Conservation (phyloP, 1,140 invertebrate genomes). For the Aphelinus certus region DNA sequence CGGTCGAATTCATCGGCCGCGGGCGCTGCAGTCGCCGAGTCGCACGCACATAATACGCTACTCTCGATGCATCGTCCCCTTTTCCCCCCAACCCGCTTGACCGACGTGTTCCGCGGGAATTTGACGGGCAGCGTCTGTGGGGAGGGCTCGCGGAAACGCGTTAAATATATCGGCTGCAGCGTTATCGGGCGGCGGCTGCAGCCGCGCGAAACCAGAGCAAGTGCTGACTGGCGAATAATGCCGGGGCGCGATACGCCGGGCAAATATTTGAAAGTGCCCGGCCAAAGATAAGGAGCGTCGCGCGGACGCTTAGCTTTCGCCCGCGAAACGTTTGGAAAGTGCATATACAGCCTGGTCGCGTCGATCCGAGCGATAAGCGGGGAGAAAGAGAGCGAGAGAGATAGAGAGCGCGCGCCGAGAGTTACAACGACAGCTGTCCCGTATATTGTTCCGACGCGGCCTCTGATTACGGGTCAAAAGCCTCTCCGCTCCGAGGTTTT, state of each 20-base stretch:
- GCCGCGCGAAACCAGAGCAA: too few relatives aligned
- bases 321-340: background rate
- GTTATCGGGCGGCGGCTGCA: background rate
- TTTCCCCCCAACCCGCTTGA: too few relatives aligned
- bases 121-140: background rate
- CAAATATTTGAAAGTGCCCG: conserved; percentile 24
- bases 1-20: conserved; percentile 13
- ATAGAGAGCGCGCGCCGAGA: too few relatives aligned
- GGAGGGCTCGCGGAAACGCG: conserved; percentile 8
- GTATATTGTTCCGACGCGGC: conserved; percentile 49
- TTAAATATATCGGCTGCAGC: conserved; percentile 10
- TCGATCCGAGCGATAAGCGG: too few relatives aligned
- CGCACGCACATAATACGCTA: background rate
- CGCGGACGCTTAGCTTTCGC: too few relatives aligned
- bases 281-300: background rate
- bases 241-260: background rate
- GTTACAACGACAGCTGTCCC: conserved; percentile 50
- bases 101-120: background rate
- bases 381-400: conserved; percentile 33
- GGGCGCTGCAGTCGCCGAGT: conserved; percentile 1
- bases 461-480: conserved; percentile 54
- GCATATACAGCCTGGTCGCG: too few relatives aligned
- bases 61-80: background rate
- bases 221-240: too few relatives aligned
- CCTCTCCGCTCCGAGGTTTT: conserved; percentile 28